Conservation (phyloP, 2,888 invertebrate species). For the Falcaria lacertinaria region DNA sequence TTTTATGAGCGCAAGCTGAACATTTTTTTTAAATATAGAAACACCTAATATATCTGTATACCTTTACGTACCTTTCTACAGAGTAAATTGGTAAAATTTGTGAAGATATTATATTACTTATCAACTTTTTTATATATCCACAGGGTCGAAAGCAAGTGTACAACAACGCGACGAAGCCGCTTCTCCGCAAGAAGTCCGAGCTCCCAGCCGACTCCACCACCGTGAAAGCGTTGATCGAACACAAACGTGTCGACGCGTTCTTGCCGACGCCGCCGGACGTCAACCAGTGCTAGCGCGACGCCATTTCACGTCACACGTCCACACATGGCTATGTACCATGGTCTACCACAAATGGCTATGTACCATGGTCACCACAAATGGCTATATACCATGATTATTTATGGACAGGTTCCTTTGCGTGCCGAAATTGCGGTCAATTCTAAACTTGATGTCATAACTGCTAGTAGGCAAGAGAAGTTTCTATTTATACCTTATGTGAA, state of each 20-base stretch:
- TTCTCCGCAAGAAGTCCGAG: constrained; percentile 96
- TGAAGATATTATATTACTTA: constrained; percentile 28
- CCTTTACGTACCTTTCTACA: too few species aligned
- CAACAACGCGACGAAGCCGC: constrained; percentile 88
- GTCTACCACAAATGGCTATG: too few species aligned
- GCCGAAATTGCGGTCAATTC: background rate
- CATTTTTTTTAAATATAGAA: too few species aligned
- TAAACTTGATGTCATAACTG: background rate
- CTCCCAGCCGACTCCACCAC: constrained; percentile 96
- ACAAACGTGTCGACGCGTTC: constrained; percentile 95
- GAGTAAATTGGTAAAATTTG: too few species aligned
- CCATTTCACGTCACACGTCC: background rate
- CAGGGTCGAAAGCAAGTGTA: constrained; percentile 81
- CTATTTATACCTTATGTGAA: too few species aligned
- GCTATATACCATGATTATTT: constrained; percentile 4
- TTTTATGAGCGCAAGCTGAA: too few species aligned
- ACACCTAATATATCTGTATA: too few species aligned
- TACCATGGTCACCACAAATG: too few species aligned
- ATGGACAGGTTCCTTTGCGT: constrained; percentile 2
- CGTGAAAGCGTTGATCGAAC: constrained; percentile 93
- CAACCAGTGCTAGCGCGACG: constrained; percentile 87
- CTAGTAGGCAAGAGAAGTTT: background rate
- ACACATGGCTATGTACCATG: constrained; percentile 4
- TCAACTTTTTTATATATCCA: constrained; percentile 4
- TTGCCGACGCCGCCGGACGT: constrained; percentile 91